Conservation (phyloP, 2,113 vertebrate genomes). For the Chlorodrepanis virens region DNA sequence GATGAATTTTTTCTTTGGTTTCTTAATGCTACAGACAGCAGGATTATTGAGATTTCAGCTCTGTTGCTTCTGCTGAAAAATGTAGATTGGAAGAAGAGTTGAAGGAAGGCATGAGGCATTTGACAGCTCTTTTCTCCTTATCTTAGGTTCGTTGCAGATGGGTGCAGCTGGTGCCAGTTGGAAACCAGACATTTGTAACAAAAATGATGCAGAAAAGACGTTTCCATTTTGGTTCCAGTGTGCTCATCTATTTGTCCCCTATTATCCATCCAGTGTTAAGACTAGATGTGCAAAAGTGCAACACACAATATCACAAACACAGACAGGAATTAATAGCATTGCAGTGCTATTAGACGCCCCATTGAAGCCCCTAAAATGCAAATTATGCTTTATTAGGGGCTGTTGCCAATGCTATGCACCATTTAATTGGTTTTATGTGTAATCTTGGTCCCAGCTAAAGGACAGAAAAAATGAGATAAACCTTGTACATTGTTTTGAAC, state of each 20-base stretch:
- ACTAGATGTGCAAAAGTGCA: background rate
- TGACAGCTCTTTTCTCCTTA: background rate
- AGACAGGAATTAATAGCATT: background rate
- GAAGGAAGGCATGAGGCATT: background rate
- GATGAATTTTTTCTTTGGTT: background rate
- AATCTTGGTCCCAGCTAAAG: background rate
- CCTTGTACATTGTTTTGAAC: background rate
- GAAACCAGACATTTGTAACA: background rate
- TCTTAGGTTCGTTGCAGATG: conserved; percentile 23
- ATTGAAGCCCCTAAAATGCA: background rate
- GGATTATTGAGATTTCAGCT: conserved; percentile 18
- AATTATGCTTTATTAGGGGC: background rate
- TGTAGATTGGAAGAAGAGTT: background rate
- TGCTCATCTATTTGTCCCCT: background rate
- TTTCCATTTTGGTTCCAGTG: background rate
- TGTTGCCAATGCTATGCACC: background rate
- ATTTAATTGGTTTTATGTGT: background rate
- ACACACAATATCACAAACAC: background rate
- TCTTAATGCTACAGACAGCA: background rate
- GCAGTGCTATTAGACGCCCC: fast-evolving
- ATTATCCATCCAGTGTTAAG: background rate
- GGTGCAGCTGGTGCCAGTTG: conserved; percentile 24
- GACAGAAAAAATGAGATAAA: background rate
- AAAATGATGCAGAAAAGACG: background rate
- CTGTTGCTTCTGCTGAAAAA: conserved; percentile 27